phyloP scores from a whole-genome alignment of 2,888 invertebrate species.

The Volucella zonaria region DNA sequence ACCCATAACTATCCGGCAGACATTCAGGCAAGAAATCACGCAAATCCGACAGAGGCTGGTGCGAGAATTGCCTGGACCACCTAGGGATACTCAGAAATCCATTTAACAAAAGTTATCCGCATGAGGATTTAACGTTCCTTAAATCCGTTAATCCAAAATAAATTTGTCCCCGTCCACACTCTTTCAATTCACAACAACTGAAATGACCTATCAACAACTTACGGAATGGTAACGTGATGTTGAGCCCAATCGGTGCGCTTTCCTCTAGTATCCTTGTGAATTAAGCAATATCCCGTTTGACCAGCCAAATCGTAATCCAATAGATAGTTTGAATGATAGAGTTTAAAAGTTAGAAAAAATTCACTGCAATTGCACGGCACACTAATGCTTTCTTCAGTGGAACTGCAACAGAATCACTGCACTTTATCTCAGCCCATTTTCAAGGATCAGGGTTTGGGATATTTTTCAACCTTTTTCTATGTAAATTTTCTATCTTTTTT shows the following conservation, averaged over 20 bases:
- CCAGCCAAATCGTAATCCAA: constrained; percentile 52
- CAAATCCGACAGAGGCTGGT: too few species aligned
- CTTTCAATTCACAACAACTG: neutral
- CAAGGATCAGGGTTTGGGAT: neutral
- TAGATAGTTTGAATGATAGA: constrained; percentile 29
- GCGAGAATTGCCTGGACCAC: too few species aligned
- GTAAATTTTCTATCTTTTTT: constrained; percentile 5
- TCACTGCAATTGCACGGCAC: constrained; percentile 18
- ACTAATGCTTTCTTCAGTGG: neutral
- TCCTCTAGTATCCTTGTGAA: constrained; percentile 39
- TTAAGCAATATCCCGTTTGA: constrained; percentile 35
- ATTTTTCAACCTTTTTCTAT: constrained; percentile 5
- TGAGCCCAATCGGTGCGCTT: constrained; percentile 6
- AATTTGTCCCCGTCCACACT: neutral
- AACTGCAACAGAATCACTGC: neutral
- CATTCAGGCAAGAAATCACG: too few species aligned
- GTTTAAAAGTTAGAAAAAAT: constrained; percentile 31
- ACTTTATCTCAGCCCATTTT: constrained; percentile 66
- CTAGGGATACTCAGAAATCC: too few species aligned
- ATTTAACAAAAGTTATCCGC: too few species aligned
- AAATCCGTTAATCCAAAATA: neutral
- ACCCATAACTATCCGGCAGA: too few species aligned
- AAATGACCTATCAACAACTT: constrained; percentile 41
- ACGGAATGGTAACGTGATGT: constrained; percentile 31
- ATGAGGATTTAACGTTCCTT: too few species aligned